These are phyloP conservation scores for Loripinus fragilis DNA, from an alignment of 2,888 invertebrate species.

Conservation along the genomic window DNA sequence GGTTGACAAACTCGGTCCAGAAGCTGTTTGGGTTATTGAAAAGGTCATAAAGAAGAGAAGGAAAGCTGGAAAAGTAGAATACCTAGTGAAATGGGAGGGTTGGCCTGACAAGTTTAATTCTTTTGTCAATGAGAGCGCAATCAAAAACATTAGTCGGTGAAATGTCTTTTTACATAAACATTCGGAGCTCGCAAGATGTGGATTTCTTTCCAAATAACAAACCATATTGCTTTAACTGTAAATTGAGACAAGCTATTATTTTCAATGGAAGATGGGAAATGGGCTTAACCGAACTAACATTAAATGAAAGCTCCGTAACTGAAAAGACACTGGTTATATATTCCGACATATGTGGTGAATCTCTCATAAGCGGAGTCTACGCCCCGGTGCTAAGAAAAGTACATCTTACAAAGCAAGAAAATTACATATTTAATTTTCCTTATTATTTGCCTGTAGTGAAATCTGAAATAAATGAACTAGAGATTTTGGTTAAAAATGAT, in stretches of 20 bases:
- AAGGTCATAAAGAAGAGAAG: background rate
- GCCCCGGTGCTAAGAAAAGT: background rate
- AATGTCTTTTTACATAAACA: slow-evolving; percentile 14
- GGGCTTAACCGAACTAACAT: slow-evolving; percentile 9
- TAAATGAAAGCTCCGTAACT: background rate
- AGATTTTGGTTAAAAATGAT: background rate
- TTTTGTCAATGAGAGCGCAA: background rate
- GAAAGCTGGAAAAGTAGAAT: background rate
- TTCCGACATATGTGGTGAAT: background rate
- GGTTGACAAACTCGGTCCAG: background rate
- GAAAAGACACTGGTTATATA: background rate
- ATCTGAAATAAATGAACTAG: background rate
- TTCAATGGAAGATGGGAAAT: slow-evolving; percentile 19
- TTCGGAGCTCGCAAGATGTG: background rate
- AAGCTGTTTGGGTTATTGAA: background rate
- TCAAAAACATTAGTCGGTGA: too few species aligned
- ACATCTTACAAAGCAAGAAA: background rate
- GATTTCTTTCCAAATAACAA: slow-evolving; percentile 23
- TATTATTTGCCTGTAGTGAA: background rate
- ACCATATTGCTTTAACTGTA: slow-evolving; percentile 17
- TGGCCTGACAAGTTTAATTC: background rate
- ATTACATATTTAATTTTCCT: background rate
- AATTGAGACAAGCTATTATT: background rate
- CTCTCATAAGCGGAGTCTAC: background rate
- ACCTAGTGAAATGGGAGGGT: background rate